A percentile compares a stretch with the other conserved stretches of the same genome.
These are phyloP conservation scores for Hesperophylax magnus DNA, from an alignment of 1,140 invertebrate genomes.

Conservation along the genomic window DNA sequence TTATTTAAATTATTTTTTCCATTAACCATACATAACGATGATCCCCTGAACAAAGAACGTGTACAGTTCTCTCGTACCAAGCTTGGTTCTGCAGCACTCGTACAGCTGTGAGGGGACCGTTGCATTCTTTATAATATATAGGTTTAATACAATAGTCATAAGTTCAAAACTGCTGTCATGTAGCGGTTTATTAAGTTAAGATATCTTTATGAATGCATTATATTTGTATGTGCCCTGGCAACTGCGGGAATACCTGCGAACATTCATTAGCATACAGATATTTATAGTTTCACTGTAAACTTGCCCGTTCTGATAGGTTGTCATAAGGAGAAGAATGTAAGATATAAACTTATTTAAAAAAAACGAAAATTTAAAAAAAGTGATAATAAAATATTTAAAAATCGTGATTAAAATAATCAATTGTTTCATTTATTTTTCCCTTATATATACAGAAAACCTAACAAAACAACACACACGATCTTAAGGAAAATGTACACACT, in stretches of 20 bases:
- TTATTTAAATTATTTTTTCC: no score
- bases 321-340: slow-evolving; percentile 49
- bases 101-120: no score
- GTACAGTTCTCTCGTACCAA: no score
- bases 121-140: no score
- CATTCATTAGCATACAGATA: neutral
- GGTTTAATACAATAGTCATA: no score
- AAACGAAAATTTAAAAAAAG: slow-evolving; percentile 50
- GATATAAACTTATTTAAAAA: slow-evolving; percentile 38
- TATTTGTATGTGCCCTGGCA: slow-evolving; percentile 29
- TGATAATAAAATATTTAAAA: slow-evolving; percentile 58
- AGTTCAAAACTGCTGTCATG: neutral
- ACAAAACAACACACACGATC: no score
- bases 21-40: no score
- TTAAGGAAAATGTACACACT: no score
- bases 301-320: slow-evolving; percentile 53
- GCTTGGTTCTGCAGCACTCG: no score
- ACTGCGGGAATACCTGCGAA: no score
- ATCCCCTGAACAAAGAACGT: no score
- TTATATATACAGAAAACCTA: neutral
- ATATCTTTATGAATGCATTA: slow-evolving; percentile 16
- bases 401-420: slow-evolving; percentile 52
- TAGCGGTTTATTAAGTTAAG: slow-evolving; percentile 3
- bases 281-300: slow-evolving; percentile 28
- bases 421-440: slow-evolving; percentile 34